Percentiles rank a stretch among this genome's conserved stretches.
Conservation (phyloP, 2,888 invertebrate species). For the Odontomyia ornata region DNA sequence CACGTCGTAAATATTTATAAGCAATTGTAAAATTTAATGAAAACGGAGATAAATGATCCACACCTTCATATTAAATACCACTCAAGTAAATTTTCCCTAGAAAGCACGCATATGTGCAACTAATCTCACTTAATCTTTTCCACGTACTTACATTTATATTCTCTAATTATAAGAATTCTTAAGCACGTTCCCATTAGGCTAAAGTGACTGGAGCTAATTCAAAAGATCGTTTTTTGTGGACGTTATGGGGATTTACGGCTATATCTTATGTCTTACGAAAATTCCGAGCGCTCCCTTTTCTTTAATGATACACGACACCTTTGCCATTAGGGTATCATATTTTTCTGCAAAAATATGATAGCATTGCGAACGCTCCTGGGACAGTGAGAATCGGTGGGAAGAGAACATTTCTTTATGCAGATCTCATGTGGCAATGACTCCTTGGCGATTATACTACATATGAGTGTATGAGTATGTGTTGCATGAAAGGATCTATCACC, state of each 20-base stretch:
- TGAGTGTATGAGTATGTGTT: too few species aligned
- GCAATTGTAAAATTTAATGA: too few species aligned
- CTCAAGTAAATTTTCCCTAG: too few species aligned
- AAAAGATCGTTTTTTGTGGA: not conserved
- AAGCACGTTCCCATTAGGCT: slow-evolving; percentile 37
- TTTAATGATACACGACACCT: not conserved
- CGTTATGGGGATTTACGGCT: slow-evolving; percentile 32
- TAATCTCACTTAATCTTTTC: slow-evolving; percentile 29
- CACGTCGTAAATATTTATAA: too few species aligned
- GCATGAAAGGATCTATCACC: too few species aligned
- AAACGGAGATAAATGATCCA: too few species aligned
- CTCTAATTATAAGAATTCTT: slow-evolving; percentile 32
- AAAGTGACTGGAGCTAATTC: slow-evolving; percentile 32
- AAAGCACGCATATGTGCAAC: slow-evolving; percentile 28
- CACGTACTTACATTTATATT: slow-evolving; percentile 4
- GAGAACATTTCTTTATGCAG: too few species aligned
- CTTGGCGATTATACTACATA: too few species aligned
- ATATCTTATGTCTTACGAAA: not conserved
- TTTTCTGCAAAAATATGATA: not conserved
- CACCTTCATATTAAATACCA: too few species aligned
- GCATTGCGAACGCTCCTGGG: not conserved
- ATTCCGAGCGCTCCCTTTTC: not conserved
- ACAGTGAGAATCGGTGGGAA: too few species aligned
- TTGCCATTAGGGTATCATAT: not conserved
- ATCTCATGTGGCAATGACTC: too few species aligned